Evolutionary conservation across 2,797 vertebrate species (phyloP), one percentile per base, ranked within the genome.

Genomic region (Halcyon chelicuti): DNA sequence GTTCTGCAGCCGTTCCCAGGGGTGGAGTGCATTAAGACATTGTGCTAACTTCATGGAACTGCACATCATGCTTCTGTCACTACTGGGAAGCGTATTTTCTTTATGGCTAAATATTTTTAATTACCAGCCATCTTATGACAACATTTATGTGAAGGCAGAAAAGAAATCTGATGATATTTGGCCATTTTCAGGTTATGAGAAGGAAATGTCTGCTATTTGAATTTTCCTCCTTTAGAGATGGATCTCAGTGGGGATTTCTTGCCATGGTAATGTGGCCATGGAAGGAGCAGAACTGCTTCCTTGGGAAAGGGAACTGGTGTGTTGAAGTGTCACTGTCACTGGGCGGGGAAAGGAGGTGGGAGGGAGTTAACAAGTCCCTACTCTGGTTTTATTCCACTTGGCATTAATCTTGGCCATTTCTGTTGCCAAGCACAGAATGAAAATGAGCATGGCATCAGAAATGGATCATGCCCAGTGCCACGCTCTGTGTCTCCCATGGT

Each of bases 401-500:
- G 0, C 7, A 1, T 58, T 8, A 5, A 19, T 18, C 25, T 19
- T 3, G 8, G 33, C 35, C 9, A 0, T 52, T 63, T 40, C 62
- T 37, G 31, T 33, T 35, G 61, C 67, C 65, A 39, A 31, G 2
- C 60, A 6, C 10, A 7, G 54, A 46, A 10, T 7, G 51, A 33
- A n/a, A 25, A 7, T 0, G 23, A 7, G 49, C 12, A 8, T 35
- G 75, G 71, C 46, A 40, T 2, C 7, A 22, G 66, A 35, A 61
- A 1, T 3, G 4, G 11, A 12, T 4, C 0, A 6, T 62, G 66
- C 46, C 14, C 17, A 9, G 14, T 5, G 0, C 14, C 5, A 14
- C 4, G 1, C 28, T 14, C 1, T 3, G 20, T 3, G 0, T 39
- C 29, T 75, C 15, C 25, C 3, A 0, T 6, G 11, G 5, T 19